phyloP scores from a whole-genome alignment of 2,113 vertebrate genomes.

The Rhinopomastus cyanomelas region DNA sequence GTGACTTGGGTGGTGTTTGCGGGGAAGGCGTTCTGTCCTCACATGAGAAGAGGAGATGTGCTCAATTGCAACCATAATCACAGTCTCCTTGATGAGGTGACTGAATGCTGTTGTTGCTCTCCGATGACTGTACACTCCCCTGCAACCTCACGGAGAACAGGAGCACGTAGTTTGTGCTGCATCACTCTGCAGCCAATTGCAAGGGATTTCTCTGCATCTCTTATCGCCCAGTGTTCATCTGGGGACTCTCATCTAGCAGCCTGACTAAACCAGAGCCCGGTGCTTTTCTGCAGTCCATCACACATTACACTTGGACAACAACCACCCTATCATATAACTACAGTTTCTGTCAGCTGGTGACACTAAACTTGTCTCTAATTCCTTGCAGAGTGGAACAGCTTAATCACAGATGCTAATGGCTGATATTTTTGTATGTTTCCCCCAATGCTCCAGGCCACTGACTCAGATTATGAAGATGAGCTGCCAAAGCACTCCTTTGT shows the following conservation, averaged over 20 bases:
- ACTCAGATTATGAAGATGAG: constrained; percentile 92
- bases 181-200: not conserved
- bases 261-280: not conserved
- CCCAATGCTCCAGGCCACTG: constrained; percentile 77
- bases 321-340: not conserved
- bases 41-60: not conserved
- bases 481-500: constrained; percentile 95
- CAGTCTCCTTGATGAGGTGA: not conserved
- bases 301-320: not conserved
- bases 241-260: not conserved
- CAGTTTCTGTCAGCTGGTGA: not conserved
- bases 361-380: not conserved
- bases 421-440: not conserved
- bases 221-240: not conserved
- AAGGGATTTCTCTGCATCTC: not conserved
- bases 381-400: not conserved
- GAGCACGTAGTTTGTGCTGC: not conserved
- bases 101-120: not conserved
- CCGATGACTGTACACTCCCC: not conserved
- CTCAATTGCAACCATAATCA: not conserved
- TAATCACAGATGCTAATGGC: not conserved
- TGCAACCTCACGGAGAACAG: not conserved
- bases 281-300: not conserved
- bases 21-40: not conserved
- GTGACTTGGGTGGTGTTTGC: not conserved